Percentiles rank a stretch among this genome's conserved stretches.
phyloP scores from a whole-genome alignment of 2,797 vertebrate species.

The Pangasius larnaudii region DNA sequence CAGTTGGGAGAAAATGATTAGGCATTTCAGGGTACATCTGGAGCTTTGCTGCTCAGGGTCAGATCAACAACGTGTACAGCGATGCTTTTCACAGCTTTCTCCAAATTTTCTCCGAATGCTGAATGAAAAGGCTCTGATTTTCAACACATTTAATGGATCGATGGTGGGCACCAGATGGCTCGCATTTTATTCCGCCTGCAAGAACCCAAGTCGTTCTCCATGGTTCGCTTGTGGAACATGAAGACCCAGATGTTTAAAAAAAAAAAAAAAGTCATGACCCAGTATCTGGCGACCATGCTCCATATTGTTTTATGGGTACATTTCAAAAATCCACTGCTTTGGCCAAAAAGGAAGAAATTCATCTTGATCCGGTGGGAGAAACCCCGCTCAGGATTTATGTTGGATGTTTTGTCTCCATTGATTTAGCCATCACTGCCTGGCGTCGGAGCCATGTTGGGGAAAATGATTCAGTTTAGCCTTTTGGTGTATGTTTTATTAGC shows the following conservation, averaged over 20 bases:
- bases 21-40: constrained; percentile 44
- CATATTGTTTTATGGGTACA: constrained; percentile 34
- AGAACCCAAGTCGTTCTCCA: constrained; percentile 32
- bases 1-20: constrained; percentile 37
- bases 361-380: constrained; percentile 8
- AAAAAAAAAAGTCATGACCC: background rate
- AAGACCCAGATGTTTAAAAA: constrained; percentile 28
- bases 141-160: constrained; percentile 39
- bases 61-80: background rate
- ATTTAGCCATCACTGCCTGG: constrained; percentile 3
- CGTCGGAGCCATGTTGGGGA: background rate
- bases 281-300: constrained; percentile 29
- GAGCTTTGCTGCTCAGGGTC: constrained; percentile 24
- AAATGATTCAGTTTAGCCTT: constrained; percentile 27
- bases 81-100: constrained; percentile 24
- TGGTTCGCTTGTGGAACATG: constrained; percentile 33
- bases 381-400: constrained; percentile 14
- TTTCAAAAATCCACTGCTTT: constrained; percentile 27
- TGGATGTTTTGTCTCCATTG: background rate
- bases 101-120: background rate
- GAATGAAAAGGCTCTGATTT: constrained; percentile 16
- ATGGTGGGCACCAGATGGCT: constrained; percentile 47
- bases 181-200: constrained; percentile 22
- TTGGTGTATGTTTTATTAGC: constrained; percentile 3
- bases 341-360: constrained; percentile 36